Evolutionary conservation across 1,140 invertebrate species (phyloP).

Genomic region (Drosophila hydei): DNA sequence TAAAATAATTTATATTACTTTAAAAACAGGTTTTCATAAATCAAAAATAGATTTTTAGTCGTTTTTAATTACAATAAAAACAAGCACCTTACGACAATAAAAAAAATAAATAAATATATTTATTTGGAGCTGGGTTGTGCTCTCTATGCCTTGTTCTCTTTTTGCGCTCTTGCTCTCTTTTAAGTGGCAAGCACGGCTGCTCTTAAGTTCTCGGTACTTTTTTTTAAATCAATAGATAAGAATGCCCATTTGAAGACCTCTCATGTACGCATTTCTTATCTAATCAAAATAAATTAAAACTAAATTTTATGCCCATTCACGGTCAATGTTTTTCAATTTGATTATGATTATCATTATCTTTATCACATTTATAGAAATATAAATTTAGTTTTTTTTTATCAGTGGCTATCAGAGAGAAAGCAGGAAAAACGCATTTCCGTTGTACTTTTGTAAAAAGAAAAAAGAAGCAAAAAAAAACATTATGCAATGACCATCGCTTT

Average conservation of each 20-base stretch:
- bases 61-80: constrained; percentile 6
- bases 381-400: neutral
- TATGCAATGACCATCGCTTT: constrained; percentile 63
- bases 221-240: constrained; percentile 59
- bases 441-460: constrained; percentile 41
- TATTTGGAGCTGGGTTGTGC: constrained; percentile 8
- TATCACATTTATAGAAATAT: neutral
- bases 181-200: neutral
- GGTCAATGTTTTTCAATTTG: constrained; percentile 68
- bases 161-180: neutral
- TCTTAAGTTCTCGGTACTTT: constrained; percentile 38
- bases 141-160: constrained; percentile 27
- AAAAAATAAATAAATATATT: neutral
- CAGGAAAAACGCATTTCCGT: constrained; percentile 61
- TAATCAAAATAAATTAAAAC: constrained; percentile 56
- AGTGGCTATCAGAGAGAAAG: neutral
- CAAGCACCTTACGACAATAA: neutral
- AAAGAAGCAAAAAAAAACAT: constrained; percentile 27
- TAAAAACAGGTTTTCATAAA: neutral
- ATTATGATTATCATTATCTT: constrained; percentile 27
- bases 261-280: constrained; percentile 39
- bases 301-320: constrained; percentile 64
- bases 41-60: neutral
- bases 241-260: constrained; percentile 35
- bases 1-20: neutral